Evolutionary conservation across 2,113 vertebrate genomes (phyloP).

Genomic region (Corydoras maculifer): DNA sequence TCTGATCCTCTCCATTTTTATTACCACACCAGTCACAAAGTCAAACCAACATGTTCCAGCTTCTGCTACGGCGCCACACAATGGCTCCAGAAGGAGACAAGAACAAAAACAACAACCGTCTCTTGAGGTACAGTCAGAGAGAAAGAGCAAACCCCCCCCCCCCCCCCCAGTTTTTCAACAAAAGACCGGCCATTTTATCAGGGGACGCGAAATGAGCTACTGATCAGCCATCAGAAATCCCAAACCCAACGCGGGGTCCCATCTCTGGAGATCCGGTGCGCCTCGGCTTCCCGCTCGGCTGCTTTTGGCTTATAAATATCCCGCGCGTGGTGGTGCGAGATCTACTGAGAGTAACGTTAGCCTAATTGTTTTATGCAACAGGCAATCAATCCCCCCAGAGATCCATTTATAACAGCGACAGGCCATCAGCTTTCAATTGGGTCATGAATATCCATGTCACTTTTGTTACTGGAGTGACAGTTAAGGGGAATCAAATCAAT

Average conservation of each 20-base stretch:
- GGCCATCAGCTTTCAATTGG: constrained; percentile 42
- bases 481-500: constrained; percentile 33
- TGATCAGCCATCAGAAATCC: constrained; percentile 33
- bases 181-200: constrained; percentile 28
- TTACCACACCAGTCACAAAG: no score
- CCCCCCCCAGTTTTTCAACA: constrained; percentile 27
- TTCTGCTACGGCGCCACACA: neutral
- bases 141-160: constrained; percentile 27
- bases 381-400: constrained; percentile 16
- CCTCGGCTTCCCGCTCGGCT: constrained; percentile 34
- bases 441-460: constrained; percentile 37
- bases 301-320: constrained; percentile 43
- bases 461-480: constrained; percentile 29
- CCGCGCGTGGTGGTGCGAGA: constrained; percentile 40
- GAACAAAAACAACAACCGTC: constrained; percentile 9
- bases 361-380: constrained; percentile 48
- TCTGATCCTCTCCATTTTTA: no score
- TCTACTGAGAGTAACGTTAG: constrained; percentile 40
- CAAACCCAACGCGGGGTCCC: constrained; percentile 22
- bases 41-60: neutral
- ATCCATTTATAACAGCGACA: constrained; percentile 40
- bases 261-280: constrained; percentile 37
- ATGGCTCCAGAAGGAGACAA: neutral
- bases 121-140: constrained; percentile 20
- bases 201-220: constrained; percentile 32